phyloP scores from a whole-genome alignment of 2,113 vertebrate species.

The Fulica atra region DNA sequence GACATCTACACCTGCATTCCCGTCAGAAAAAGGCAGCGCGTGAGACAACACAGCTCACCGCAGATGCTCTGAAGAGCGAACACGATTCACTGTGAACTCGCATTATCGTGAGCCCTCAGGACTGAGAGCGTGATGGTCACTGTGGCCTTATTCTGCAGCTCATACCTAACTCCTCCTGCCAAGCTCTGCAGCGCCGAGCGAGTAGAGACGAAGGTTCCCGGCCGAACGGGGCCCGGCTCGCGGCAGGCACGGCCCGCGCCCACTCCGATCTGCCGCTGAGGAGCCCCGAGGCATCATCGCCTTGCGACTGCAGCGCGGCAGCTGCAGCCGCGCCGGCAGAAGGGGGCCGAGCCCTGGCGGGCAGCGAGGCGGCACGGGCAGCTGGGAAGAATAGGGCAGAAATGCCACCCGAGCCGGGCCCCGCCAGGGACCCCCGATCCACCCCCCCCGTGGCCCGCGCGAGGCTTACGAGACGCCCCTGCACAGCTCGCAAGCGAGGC shows the following conservation, averaged over 20 bases:
- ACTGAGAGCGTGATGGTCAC: fast-evolving
- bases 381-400: no score
- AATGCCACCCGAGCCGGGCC: no score
- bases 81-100: background rate
- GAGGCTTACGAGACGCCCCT: background rate
- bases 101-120: background rate
- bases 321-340: background rate
- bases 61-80: background rate
- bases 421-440: background rate
- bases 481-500: background rate
- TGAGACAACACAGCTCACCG: background rate
- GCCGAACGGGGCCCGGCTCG: background rate
- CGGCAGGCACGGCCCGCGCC: background rate
- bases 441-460: background rate
- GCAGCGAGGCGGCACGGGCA: no score
- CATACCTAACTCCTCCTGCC: background rate
- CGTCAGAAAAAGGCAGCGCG: background rate
- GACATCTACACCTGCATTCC: background rate
- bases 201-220: background rate
- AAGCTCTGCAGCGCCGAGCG: background rate
- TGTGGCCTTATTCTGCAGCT: fast-evolving
- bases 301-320: background rate
- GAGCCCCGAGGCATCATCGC: background rate
- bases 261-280: background rate
- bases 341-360: background rate